Base-by-base conservation (phyloP, 2,797 vertebrate species). In the Sebastes itinus region DNA sequence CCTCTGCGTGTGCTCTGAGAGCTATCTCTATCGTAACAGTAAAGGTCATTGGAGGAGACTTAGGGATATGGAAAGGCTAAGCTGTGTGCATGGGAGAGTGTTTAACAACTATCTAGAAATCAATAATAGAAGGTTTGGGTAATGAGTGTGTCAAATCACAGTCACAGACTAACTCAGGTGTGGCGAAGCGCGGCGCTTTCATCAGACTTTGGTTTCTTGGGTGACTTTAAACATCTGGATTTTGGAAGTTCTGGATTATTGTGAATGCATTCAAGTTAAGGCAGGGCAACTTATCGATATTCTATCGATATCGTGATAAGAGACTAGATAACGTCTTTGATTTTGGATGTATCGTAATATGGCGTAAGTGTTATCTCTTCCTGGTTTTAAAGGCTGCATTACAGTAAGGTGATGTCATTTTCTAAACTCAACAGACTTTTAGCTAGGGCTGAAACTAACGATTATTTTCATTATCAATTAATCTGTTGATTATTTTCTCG, bases 11-110 rank as follows among this genome's bases (percentile, higher is more conserved):
- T 87, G 89, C 71, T 12, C 80, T 63, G 67, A 89, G 87, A 92
- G 90, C 90, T 82, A 89, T 93, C 92, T 92, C 87, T 80, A 84
- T 92, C 87, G 88, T 80, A 90, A 89, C 92, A 88, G 92, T 91
- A 94, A 94, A 95, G 94, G 94, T 95, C 93, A 94, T 32, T 84
- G 87, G 83, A 92, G 85, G 93, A 93, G 90, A 92, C 85, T 86
- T 42, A 67, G 72, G 87, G 88, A 90, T 90, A 88, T 85, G 81
- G 79, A 86, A 88, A 87, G 89, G 90, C 93, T 95, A 92, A 95
- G 88, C 91, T 90, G 81, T 85, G 87, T 87, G 85, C 86, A 88
- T 68, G 86, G 82, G 38, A 75, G 78, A 88, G 86, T 87, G 88
- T 92, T 92, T 85, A 89, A 89, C 88, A 87, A 88, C 88, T 88